Conservation (phyloP, 1,140 invertebrate species). For the Drosophila setifemur region DNA sequence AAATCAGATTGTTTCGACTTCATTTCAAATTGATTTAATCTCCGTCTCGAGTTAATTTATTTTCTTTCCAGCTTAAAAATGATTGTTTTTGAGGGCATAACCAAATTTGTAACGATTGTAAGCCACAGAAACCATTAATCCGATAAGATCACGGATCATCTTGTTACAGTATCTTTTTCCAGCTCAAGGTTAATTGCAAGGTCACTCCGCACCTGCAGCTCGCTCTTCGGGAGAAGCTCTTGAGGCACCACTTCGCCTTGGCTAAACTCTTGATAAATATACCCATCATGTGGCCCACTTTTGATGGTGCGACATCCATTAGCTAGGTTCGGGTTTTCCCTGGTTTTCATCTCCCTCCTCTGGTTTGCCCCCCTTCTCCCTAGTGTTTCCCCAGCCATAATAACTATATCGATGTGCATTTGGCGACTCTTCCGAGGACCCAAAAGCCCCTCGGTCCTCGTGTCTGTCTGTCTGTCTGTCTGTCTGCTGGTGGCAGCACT, state of each 20-base stretch:
- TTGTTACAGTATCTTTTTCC: no score
- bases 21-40: no score
- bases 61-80: no score
- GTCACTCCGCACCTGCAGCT: background rate
- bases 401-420: slow-evolving; percentile 43
- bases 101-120: background rate
- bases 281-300: background rate
- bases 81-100: no score
- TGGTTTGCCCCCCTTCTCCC: background rate
- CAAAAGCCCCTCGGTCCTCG: background rate
- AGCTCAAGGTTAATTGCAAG: background rate
- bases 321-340: background rate
- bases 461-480: background rate
- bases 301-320: slow-evolving; percentile 7
- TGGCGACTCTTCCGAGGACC: background rate
- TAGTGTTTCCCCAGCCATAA: background rate
- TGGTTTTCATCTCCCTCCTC: background rate
- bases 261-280: no score
- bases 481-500: slow-evolving; percentile 19
- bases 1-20: no score
- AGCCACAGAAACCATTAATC: background rate
- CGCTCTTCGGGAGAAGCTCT: no score
- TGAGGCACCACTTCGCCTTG: no score
- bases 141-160: background rate
- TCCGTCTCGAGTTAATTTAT: no score